Percentiles rank a stretch among this genome's conserved stretches.
Conservation (phyloP, 2,797 vertebrate genomes). For the Sylvia borin region DNA sequence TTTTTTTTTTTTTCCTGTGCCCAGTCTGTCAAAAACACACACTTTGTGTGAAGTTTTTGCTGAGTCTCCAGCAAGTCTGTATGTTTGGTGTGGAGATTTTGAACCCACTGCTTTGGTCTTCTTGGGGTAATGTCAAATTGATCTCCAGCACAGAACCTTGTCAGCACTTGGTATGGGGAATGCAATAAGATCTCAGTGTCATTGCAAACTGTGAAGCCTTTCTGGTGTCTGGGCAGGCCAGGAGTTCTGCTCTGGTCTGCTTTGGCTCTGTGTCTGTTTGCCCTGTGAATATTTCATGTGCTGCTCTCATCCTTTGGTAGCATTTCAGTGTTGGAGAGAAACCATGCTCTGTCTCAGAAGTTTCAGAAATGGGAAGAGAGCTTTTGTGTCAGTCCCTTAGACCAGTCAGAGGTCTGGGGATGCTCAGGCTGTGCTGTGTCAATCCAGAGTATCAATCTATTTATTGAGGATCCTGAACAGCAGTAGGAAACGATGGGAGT, state of each 20-base stretch:
- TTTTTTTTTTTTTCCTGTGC: background rate
- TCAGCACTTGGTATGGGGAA: background rate
- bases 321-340: background rate
- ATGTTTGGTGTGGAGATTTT: background rate
- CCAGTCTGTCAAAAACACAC: background rate
- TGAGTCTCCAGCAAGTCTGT: background rate
- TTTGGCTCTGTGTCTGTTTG: background rate
- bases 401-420: background rate
- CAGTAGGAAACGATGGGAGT: background rate
- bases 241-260: background rate
- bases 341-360: background rate
- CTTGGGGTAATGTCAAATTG: background rate
- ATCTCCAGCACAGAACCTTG: background rate
- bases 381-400: background rate
- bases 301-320: background rate
- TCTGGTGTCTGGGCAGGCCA: background rate
- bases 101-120: background rate
- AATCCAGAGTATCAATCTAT: background rate
- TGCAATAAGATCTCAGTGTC: background rate
- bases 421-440: background rate
- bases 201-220: background rate
- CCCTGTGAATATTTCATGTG: conserved; percentile 22
- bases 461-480: background rate
- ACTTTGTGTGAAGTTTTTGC: background rate
- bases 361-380: background rate